Percentiles rank a stretch among this genome's conserved stretches.
Evolutionary conservation across 2,113 vertebrate species (phyloP).

Genomic region (Malurus elegans): DNA sequence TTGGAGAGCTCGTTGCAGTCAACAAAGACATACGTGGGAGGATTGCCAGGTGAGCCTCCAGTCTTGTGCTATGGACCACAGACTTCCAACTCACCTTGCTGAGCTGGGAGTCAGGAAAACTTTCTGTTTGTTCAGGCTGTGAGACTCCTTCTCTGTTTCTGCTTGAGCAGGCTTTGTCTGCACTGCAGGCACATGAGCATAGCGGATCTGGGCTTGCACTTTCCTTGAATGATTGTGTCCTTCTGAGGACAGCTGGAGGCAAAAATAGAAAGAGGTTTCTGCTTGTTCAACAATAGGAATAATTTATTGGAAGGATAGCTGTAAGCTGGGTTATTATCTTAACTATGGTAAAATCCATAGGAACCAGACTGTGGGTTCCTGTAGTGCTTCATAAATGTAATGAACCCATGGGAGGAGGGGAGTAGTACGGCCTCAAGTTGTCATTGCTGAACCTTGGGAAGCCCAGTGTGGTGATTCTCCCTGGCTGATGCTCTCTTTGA

Average conservation of each 20-base stretch:
- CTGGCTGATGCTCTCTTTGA: background rate
- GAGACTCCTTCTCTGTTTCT: background rate
- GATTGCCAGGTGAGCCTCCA: conserved; percentile 83
- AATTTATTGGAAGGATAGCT: background rate
- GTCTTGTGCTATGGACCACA: background rate
- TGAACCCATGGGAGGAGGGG: background rate
- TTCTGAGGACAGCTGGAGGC: background rate
- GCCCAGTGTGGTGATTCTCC: background rate
- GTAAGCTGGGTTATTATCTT: background rate
- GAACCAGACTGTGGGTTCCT: background rate
- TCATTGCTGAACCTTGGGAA: background rate
- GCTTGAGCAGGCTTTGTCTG: background rate
- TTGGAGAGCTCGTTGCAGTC: conserved; percentile 64
- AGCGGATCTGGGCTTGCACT: background rate
- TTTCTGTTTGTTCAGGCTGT: background rate
- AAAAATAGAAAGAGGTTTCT: background rate
- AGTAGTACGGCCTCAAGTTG: background rate
- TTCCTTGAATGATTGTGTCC: background rate
- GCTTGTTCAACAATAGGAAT: background rate
- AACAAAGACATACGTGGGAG: conserved; percentile 84
- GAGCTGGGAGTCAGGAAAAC: background rate
- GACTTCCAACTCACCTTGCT: background rate
- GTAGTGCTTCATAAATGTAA: background rate
- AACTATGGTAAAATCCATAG: background rate
- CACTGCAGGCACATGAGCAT: background rate